phyloP scores from a whole-genome alignment of 1,140 invertebrate species.

The Calycopis cecrops region DNA sequence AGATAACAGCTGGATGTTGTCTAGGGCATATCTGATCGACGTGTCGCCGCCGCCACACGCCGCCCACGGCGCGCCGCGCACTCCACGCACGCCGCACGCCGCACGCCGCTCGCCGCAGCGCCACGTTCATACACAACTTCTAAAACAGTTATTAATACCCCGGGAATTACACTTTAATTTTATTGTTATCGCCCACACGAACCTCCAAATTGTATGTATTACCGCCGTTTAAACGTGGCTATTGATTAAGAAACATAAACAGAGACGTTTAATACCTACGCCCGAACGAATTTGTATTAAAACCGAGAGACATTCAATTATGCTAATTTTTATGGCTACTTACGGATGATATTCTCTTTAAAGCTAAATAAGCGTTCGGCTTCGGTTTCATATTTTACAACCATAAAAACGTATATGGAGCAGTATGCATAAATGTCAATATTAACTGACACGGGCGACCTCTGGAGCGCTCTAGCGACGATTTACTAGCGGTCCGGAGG shows the following conservation, averaged over 20 bases:
- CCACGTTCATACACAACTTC: slow-evolving; percentile 13
- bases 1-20: slow-evolving; percentile 68
- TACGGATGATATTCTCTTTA: slow-evolving; percentile 52
- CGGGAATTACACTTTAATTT: slow-evolving; percentile 29
- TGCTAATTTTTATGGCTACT: slow-evolving; percentile 68
- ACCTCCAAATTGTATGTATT: slow-evolving; percentile 33
- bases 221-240: slow-evolving; percentile 36
- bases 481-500: slow-evolving; percentile 12
- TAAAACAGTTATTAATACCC: slow-evolving; percentile 29
- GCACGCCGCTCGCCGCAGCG: not conserved
- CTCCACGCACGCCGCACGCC: slow-evolving; percentile 44
- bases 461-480: slow-evolving; percentile 18
- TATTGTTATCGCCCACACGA: slow-evolving; percentile 32
- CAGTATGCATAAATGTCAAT: slow-evolving; percentile 73
- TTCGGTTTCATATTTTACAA: slow-evolving; percentile 70
- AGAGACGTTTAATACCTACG: slow-evolving; percentile 47
- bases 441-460: slow-evolving; percentile 40
- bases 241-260: slow-evolving; percentile 56
- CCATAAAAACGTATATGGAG: slow-evolving; percentile 71
- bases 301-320: slow-evolving; percentile 64
- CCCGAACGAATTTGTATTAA: slow-evolving; percentile 57
- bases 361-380: slow-evolving; percentile 46
- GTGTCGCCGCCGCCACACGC: slow-evolving; percentile 53
- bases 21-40: slow-evolving; percentile 65
- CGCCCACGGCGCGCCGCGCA: slow-evolving; percentile 58